Conservation (phyloP, 2,888 invertebrate genomes). For the Mythimna vitellina region DNA sequence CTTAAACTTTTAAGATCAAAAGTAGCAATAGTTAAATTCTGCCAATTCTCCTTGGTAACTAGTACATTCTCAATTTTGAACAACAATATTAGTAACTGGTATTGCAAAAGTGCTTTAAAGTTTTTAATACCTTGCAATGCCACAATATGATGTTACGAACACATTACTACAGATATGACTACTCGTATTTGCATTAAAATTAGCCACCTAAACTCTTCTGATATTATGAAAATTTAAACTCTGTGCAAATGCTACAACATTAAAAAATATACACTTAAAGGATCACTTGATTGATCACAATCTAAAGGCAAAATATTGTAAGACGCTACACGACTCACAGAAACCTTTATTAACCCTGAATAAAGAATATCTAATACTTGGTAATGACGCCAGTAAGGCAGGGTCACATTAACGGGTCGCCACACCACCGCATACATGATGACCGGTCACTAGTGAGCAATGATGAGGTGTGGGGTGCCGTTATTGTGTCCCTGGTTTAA, state of each 20-base stretch:
- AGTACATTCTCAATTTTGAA: conserved; percentile 4
- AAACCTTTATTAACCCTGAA: conserved; percentile 59
- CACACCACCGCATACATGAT: conserved; percentile 3
- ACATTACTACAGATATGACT: conserved; percentile 22
- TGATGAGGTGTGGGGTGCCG: conserved; percentile 15
- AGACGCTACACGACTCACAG: conserved; percentile 52
- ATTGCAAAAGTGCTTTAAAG: not conserved
- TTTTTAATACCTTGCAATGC: conserved; percentile 38
- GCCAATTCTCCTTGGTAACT: conserved; percentile 19
- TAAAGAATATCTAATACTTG: conserved; percentile 47
- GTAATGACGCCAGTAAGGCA: conserved; percentile 25
- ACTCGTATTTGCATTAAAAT: conserved; percentile 16
- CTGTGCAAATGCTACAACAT: conserved; percentile 26
- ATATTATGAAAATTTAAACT: conserved; percentile 6
- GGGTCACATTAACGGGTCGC: conserved; percentile 31
- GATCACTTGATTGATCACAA: conserved; percentile 24
- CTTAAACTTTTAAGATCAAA: conserved; percentile 16
- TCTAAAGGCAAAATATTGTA: conserved; percentile 54
- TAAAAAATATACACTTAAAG: conserved; percentile 20
- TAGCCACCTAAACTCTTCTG: conserved; percentile 4
- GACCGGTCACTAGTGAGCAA: conserved; percentile 9
- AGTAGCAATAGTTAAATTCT: conserved; percentile 2
- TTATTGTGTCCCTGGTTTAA: conserved; percentile 35
- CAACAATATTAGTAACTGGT: no score
- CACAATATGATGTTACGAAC: conserved; percentile 18